Evolutionary conservation across 2,113 vertebrate species (phyloP).

Genomic region (Bujurquina vittata): DNA sequence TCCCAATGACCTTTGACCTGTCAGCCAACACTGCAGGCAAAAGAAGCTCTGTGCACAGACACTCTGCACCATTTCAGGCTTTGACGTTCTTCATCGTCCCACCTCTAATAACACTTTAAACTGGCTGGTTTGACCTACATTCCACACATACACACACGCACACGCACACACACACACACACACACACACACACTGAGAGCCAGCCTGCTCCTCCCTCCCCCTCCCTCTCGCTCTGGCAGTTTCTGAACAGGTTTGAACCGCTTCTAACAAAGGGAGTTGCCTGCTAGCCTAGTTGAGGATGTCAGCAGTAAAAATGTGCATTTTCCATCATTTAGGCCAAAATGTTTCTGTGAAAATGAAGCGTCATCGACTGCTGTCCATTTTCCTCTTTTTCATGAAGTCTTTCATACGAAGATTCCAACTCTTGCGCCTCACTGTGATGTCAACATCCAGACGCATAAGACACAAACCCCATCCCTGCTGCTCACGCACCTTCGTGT

Average conservation of each 20-base stretch:
- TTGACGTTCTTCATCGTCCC: background rate
- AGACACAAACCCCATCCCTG: background rate
- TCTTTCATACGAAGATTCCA: background rate
- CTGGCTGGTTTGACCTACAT: background rate
- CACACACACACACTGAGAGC: background rate
- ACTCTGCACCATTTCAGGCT: background rate
- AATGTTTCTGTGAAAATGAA: background rate
- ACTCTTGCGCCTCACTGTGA: background rate
- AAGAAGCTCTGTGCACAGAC: background rate
- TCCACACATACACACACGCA: too few species aligned
- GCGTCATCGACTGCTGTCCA: background rate
- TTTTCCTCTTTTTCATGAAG: background rate
- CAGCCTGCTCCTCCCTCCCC: constrained; percentile 55
- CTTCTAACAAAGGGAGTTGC: constrained; percentile 98
- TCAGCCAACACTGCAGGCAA: background rate
- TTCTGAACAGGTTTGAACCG: constrained; percentile 99
- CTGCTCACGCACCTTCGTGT: background rate
- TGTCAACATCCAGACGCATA: background rate
- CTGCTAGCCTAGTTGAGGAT: constrained; percentile 77
- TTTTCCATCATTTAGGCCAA: background rate
- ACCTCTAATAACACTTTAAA: too few species aligned
- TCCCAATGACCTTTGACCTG: background rate
- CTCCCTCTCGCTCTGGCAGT: constrained; percentile 81
- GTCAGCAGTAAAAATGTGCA: constrained; percentile 9
- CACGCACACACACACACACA: too few species aligned